These are phyloP conservation scores for Brachypteracias leptosomus DNA, from an alignment of 2,113 vertebrate genomes.

Conservation along the genomic window DNA sequence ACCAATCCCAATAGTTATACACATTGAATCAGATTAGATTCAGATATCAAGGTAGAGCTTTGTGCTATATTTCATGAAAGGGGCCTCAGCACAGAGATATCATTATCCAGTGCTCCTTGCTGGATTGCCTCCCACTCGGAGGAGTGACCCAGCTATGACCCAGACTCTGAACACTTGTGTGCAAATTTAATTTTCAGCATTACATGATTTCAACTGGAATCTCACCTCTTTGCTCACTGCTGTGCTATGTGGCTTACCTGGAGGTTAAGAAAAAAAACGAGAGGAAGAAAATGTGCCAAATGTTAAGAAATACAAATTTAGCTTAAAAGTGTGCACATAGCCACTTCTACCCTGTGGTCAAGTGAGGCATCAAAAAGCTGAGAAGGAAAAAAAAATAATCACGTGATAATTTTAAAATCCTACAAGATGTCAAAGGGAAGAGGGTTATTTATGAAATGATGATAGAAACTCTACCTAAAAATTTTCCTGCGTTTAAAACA, in stretches of 20 bases:
- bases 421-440: neutral
- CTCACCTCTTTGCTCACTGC: slow-evolving; percentile 38
- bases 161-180: slow-evolving; percentile 36
- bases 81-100: slow-evolving; percentile 19
- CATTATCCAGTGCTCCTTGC: slow-evolving; percentile 47
- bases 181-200: slow-evolving; percentile 59
- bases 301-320: neutral
- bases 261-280: neutral
- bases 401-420: neutral
- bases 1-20: neutral
- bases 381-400: neutral
- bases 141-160: slow-evolving; percentile 55
- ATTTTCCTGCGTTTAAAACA: neutral
- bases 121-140: slow-evolving; percentile 47
- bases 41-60: slow-evolving; percentile 24
- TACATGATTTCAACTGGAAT: slow-evolving; percentile 47
- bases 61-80: slow-evolving; percentile 30
- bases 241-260: slow-evolving; percentile 43
- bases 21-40: slow-evolving; percentile 32
- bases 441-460: neutral
- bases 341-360: neutral
- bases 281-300: neutral
- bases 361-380: neutral
- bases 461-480: neutral
- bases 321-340: neutral